Base-by-base conservation (phyloP, 2,888 invertebrate species). In the Bursaphelenchus okinawaensis region DNA sequence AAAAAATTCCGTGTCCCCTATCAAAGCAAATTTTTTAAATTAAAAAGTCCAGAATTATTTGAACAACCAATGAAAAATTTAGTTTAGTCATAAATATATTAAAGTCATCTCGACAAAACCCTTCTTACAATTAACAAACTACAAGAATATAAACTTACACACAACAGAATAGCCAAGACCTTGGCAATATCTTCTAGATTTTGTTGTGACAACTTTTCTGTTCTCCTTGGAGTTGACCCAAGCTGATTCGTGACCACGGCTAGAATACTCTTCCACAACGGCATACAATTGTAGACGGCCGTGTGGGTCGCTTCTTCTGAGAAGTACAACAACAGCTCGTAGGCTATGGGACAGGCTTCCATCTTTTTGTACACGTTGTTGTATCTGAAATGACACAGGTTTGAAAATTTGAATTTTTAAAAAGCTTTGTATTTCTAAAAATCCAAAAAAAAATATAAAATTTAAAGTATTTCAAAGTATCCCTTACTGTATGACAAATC, bases 181-280 rank as follows among this genome's bases (percentile, higher is more conserved):
- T 19, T 20, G 12, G 60, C 60, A 12, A 59, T 29, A 9, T 29
- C 29, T 6, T 40, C 60, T 50, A 59, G 40, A n/a, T 40, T 31
- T 9, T 19, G 9, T 2, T n/a, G 55, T 20, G 23, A 40, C 19
- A 52, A 20, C 12, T 12, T n/a, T 12, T 29, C 29, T 8, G 12
- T 40, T 59, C 51, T 59, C 23, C 20, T 50, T 7, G 60, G 60
- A n/a, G 51, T 59, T 2, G 52, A 20, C 9, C 60, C 60, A 54
- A 40, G 60, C 12, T 20, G 19, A 24, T 59, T 59, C 12, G 40
- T 50, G 52, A 40, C 22, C 9, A 59, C 60, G 26, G 60, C 31
- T 4, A 59, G 50, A 31, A 59, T 55, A 20, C 50, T 19, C 28
- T 59, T 59, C 50, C 31, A 22, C 4, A 59, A 16, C 2, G 60